A percentile compares a stretch with the other conserved stretches of the same genome.
These are phyloP conservation scores for Loripinus fragilis DNA, from an alignment of 2,888 invertebrate species.

Conservation along the genomic window DNA sequence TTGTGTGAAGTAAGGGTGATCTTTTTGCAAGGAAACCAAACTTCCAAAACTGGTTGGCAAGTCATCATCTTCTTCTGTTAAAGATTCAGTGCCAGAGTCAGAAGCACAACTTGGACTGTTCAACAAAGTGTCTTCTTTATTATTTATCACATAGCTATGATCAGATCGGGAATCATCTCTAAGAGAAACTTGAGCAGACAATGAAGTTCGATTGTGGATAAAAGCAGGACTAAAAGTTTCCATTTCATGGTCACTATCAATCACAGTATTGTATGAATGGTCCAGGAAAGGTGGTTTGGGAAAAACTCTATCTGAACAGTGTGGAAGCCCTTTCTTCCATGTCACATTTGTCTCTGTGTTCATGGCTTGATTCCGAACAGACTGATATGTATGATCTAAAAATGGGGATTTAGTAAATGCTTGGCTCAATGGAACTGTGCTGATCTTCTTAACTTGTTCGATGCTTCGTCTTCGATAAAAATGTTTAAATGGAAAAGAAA, in stretches of 20 bases:
- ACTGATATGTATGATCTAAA: slow-evolving; percentile 55
- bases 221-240: slow-evolving; percentile 25
- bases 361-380: slow-evolving; percentile 21
- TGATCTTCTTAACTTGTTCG: slow-evolving; percentile 30
- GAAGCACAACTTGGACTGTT: neutral
- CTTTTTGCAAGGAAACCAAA: slow-evolving; percentile 22
- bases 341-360: neutral
- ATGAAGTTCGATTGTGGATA: slow-evolving; percentile 26
- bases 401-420: slow-evolving; percentile 56
- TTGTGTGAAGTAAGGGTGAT: slow-evolving; percentile 38
- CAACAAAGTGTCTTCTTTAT: slow-evolving; percentile 15
- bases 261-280: slow-evolving; percentile 39
- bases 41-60: slow-evolving; percentile 18
- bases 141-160: slow-evolving; percentile 47
- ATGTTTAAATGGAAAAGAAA: neutral
- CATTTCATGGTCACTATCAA: slow-evolving; percentile 12
- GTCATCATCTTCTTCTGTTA: slow-evolving; percentile 35
- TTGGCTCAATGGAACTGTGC: slow-evolving; percentile 19
- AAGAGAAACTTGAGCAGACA: slow-evolving; percentile 3
- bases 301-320: slow-evolving; percentile 4
- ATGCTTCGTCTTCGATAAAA: slow-evolving; percentile 39
- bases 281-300: slow-evolving; percentile 30
- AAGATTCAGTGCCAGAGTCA: slow-evolving; percentile 58
- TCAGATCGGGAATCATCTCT: slow-evolving; percentile 16
- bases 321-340: neutral